A percentile compares a stretch with the other conserved stretches of the same genome.
Evolutionary conservation across 2,888 invertebrate genomes (phyloP).

Genomic region (Campoplex capitator): DNA sequence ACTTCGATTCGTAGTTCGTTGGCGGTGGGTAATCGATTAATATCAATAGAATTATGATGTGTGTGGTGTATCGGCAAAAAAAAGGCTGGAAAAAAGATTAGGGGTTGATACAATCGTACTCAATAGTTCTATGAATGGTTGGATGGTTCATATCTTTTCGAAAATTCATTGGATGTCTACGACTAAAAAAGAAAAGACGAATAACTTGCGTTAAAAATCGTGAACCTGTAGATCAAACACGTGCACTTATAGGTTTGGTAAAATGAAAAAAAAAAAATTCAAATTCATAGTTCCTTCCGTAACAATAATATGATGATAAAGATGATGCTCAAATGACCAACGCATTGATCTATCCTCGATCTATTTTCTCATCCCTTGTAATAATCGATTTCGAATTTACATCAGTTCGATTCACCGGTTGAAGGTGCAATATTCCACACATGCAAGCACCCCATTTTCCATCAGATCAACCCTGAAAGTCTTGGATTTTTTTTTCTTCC

Average conservation of each 20-base stretch:
- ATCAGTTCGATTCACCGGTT: constrained; percentile 4
- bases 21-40: constrained; percentile 79
- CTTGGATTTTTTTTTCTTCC: constrained; percentile 14
- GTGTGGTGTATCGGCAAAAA: constrained; percentile 67
- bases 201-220: not conserved
- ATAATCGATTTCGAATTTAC: not conserved
- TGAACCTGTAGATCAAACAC: not conserved
- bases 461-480: not conserved
- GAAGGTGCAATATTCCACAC: constrained; percentile 30
- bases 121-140: constrained; percentile 36
- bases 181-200: not conserved
- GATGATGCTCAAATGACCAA: not conserved
- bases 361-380: not conserved
- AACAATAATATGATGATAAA: not conserved
- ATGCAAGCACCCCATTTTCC: not conserved
- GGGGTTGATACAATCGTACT: constrained; percentile 52
- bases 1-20: constrained; percentile 29
- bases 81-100: constrained; percentile 41
- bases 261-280: not conserved
- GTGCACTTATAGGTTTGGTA: not conserved
- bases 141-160: constrained; percentile 22
- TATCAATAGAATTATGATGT: constrained; percentile 83
- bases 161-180: constrained; percentile 9
- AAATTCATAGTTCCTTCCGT: not conserved
- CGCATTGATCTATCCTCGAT: not conserved